These are phyloP conservation scores for Myotis findleyi DNA, from an alignment of 2,797 vertebrate species.

Conservation along the genomic window DNA sequence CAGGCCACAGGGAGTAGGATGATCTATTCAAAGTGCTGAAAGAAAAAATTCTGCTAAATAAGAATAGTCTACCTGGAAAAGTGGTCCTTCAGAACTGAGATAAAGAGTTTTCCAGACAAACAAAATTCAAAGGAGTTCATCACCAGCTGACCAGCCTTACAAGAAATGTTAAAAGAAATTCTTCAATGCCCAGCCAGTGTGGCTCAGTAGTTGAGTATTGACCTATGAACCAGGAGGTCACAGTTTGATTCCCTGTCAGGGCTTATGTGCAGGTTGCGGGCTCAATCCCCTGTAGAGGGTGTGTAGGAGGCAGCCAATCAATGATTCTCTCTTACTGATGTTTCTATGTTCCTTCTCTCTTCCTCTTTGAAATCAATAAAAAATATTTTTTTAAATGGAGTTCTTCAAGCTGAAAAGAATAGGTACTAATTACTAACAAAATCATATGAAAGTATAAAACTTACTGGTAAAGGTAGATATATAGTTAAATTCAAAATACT, in stretches of 20 bases:
- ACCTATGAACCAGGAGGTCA: not conserved
- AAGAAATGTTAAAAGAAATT: not conserved
- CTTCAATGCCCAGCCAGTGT: not conserved
- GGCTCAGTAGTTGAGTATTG: not conserved
- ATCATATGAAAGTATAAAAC: not conserved
- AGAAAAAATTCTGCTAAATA: not conserved
- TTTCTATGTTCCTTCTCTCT: not conserved
- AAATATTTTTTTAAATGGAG: not conserved
- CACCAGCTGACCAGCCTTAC: not conserved
- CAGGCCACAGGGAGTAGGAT: not conserved
- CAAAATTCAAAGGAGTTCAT: not conserved
- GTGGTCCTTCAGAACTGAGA: not conserved
- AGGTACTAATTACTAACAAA: not conserved
- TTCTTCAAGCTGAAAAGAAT: not conserved
- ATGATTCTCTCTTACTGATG: not conserved
- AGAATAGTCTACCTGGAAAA: not conserved
- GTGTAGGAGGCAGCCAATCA: not conserved
- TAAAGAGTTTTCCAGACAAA: not conserved
- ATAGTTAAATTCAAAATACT: not conserved
- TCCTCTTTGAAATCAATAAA: not conserved
- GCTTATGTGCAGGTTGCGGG: not conserved
- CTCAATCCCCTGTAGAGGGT: not conserved
- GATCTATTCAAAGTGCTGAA: not conserved
- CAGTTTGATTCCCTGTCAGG: not conserved
- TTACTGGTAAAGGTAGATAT: not conserved